Conservation (phyloP, 92 coral and sea anemone species). For the Paramuricea clavata region DNA sequence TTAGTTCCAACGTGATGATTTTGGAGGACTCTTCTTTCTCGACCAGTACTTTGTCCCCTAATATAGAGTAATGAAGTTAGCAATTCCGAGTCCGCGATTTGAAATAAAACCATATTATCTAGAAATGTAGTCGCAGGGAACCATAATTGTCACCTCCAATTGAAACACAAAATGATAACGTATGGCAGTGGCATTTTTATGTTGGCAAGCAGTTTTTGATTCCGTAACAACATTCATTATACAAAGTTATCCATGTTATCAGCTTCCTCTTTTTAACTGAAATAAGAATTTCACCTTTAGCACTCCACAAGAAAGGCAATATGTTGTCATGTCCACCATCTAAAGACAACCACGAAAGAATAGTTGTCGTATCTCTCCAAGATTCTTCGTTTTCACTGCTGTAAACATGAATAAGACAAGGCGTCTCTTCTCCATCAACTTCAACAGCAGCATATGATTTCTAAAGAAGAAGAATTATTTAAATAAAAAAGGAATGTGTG, state of each 20-base stretch:
- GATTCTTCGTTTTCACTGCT: neutral
- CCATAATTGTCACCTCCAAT: too few relatives aligned
- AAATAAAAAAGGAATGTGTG: neutral
- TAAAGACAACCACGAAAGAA: slow-evolving; percentile 32
- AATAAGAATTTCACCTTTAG: neutral
- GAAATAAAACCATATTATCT: too few relatives aligned
- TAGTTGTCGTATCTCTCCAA: slow-evolving; percentile 4
- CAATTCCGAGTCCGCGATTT: neutral
- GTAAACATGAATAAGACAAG: slow-evolving; percentile 13
- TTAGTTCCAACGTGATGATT: neutral
- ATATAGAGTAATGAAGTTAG: neutral
- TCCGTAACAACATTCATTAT: too few relatives aligned
- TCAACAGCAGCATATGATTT: slow-evolving; percentile 13
- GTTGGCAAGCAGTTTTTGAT: too few relatives aligned
- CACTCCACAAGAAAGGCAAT: slow-evolving; percentile 23
- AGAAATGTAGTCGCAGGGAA: too few relatives aligned
- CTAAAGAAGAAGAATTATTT: neutral
- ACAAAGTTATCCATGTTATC: too few relatives aligned
- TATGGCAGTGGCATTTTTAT: too few relatives aligned
- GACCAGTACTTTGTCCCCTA: neutral
- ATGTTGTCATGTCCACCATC: slow-evolving; percentile 24
- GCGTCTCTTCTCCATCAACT: neutral
- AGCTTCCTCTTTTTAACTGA: too few relatives aligned
- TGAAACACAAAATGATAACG: too few relatives aligned
- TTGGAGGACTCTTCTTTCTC: neutral